A percentile compares a stretch with the other conserved stretches of the same genome.
Conservation (phyloP, 2,888 invertebrate genomes). For the Gymnosoma rotundatum region DNA sequence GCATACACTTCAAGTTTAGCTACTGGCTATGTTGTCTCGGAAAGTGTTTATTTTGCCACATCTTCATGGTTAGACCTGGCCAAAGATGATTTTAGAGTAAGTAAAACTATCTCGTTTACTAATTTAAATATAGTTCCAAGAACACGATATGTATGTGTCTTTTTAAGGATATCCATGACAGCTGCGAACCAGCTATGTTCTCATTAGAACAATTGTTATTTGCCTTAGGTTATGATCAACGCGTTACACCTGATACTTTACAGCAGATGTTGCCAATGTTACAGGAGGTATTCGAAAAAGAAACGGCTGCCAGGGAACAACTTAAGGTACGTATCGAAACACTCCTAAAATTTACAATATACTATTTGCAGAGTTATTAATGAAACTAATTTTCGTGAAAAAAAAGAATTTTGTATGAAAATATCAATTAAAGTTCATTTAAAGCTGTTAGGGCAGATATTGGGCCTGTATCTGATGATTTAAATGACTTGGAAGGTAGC, state of each 20-base stretch:
- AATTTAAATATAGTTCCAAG: neutral
- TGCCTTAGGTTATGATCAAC: constrained; percentile 87
- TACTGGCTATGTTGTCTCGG: constrained; percentile 94
- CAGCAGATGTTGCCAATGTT: constrained; percentile 86
- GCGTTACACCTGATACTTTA: constrained; percentile 86
- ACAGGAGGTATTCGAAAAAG: constrained; percentile 83
- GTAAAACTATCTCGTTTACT: constrained; percentile 42
- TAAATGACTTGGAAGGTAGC: no score
- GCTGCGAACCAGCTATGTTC: constrained; percentile 95
- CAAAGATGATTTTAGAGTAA: constrained; percentile 88
- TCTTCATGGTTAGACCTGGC: constrained; percentile 90
- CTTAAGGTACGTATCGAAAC: constrained; percentile 81
- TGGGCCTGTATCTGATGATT: no score
- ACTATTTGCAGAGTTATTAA: no score
- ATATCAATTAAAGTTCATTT: no score
- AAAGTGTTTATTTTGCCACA: constrained; percentile 95
- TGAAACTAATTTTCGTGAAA: no score
- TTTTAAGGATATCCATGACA: constrained; percentile 88
- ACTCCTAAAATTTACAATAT: neutral
- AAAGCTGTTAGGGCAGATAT: no score
- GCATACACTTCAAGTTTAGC: constrained; percentile 94
- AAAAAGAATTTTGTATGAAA: no score
- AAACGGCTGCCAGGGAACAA: constrained; percentile 86
- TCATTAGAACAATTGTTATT: constrained; percentile 91
- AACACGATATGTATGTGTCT: neutral